A percentile compares a stretch with the other conserved stretches of the same genome.
Evolutionary conservation across 1,140 invertebrate genomes (phyloP).

Genomic region (Whitmania pigra): DNA sequence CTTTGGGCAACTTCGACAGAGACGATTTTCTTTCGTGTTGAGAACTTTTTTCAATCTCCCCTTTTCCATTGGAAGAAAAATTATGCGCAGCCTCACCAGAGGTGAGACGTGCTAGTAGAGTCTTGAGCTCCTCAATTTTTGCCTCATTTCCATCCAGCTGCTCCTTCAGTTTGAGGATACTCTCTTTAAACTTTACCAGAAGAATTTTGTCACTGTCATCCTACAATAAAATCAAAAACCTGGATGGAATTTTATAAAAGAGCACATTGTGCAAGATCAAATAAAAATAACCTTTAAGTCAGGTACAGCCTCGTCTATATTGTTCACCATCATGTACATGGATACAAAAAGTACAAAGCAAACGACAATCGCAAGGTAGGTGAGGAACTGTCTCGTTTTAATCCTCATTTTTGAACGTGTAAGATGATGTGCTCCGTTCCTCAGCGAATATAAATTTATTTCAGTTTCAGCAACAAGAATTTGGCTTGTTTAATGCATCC

Average conservation of each 20-base stretch:
- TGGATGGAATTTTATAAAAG: neutral
- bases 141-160: neutral
- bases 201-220: conserved; percentile 1
- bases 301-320: neutral
- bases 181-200: conserved; percentile 1
- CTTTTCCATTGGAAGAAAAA: neutral
- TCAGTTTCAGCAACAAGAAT: too few relatives aligned
- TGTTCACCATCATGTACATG: conserved; percentile 5
- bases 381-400: too few relatives aligned
- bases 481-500: too few relatives aligned
- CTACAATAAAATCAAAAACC: neutral
- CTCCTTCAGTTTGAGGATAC: neutral
- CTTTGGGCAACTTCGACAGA: neutral
- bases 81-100: neutral
- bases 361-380: neutral
- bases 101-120: neutral
- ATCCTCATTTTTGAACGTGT: too few relatives aligned
- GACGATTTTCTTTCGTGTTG: neutral
- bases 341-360: neutral
- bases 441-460: too few relatives aligned
- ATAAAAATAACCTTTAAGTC: conserved; percentile 11
- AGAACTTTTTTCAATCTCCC: neutral
- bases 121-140: conserved; percentile 4
- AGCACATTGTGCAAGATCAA: neutral
- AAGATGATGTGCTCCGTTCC: too few relatives aligned